phyloP scores from a whole-genome alignment of 1,140 invertebrate species.

The Globodera rostochiensis region DNA sequence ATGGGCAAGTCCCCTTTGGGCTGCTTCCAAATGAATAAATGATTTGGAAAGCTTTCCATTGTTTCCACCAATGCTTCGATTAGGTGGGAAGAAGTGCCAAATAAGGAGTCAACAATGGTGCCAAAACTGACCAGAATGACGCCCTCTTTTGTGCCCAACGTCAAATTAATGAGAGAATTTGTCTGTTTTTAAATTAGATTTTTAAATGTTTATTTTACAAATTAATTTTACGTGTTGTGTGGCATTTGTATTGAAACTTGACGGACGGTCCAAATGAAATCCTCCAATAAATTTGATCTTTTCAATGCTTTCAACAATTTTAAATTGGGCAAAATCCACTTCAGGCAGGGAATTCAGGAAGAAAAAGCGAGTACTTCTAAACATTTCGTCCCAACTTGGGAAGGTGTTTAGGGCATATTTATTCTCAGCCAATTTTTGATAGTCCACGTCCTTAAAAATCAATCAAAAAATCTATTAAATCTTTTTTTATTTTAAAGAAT shows the following conservation, averaged over 20 bases:
- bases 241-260: not conserved
- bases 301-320: not conserved
- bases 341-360: no score
- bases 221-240: not conserved
- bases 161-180: no score
- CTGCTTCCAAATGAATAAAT: conserved; percentile 33
- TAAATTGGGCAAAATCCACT: not conserved
- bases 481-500: no score
- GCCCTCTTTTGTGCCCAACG: no score
- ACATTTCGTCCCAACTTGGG: not conserved
- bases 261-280: not conserved
- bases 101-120: not conserved
- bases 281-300: no score
- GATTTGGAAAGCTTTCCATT: conserved; percentile 39
- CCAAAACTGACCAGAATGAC: no score
- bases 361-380: no score
- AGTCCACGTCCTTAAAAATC: not conserved
- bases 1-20: no score
- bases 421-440: no score
- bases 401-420: not conserved
- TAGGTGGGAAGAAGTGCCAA: not conserved
- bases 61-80: conserved; percentile 33
- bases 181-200: not conserved
- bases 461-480: not conserved
- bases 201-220: not conserved